Conservation (phyloP, 1,140 invertebrate species). For the Contarinia nasturtii region DNA sequence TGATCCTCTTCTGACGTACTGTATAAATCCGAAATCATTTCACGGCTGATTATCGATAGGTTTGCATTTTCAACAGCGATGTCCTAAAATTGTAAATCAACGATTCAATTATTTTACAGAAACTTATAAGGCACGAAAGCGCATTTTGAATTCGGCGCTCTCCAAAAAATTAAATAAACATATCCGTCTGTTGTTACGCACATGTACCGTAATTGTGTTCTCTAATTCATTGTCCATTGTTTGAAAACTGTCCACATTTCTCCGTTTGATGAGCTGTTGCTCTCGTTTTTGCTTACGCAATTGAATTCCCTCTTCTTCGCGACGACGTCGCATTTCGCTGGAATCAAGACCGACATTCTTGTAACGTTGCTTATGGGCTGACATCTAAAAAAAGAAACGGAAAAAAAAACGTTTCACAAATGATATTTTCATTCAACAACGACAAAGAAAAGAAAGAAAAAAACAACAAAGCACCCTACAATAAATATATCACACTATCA, state of each 20-base stretch:
- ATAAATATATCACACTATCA: no score
- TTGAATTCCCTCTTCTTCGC: conserved; percentile 94
- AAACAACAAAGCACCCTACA: no score
- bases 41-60: conserved; percentile 37
- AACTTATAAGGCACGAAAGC: no score
- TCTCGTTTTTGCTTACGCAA: conserved; percentile 89
- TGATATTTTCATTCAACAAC: no score
- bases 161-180: not conserved
- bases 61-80: not conserved
- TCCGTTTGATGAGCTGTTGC: conserved; percentile 74
- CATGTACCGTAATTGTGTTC: not conserved
- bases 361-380: conserved; percentile 76
- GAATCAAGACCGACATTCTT: conserved; percentile 87
- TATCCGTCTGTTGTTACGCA: no score
- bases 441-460: no score
- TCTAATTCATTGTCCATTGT: not conserved
- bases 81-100: no score
- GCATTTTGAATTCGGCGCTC: no score
- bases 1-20: conserved; percentile 64
- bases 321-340: conserved; percentile 70
- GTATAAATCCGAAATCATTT: conserved; percentile 72
- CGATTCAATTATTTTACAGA: no score
- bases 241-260: conserved; percentile 52
- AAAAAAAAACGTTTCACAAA: no score
- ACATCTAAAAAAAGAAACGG: not conserved